Evolutionary conservation across 2,113 vertebrate species (phyloP).

Genomic region (Colistium nudipinnis): DNA sequence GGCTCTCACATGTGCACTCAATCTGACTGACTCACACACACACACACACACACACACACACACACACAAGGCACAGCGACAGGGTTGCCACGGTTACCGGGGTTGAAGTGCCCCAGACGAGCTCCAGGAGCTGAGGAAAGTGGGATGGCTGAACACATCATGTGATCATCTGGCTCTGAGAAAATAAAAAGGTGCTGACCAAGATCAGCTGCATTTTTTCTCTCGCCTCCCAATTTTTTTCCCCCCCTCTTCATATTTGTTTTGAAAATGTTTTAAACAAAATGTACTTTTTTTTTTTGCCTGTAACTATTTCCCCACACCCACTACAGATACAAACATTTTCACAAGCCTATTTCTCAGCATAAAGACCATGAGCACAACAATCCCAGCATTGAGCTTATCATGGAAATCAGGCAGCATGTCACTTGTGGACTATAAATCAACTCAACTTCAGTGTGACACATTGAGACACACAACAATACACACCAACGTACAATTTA

Average conservation of each 20-base stretch:
- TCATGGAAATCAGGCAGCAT: background rate
- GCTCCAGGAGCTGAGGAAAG: slow-evolving; percentile 26
- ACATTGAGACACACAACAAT: no score
- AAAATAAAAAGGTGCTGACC: background rate
- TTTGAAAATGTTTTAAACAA: no score
- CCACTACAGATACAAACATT: background rate
- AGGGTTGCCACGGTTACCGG: slow-evolving; percentile 43
- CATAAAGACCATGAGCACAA: background rate
- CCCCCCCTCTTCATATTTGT: background rate
- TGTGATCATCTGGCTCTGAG: slow-evolving; percentile 55
- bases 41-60: slow-evolving; percentile 19
- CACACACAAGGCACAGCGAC: slow-evolving; percentile 34
- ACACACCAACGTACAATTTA: no score
- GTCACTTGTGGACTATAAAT: no score
- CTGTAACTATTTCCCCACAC: background rate
- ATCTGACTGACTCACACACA: background rate
- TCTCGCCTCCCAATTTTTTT: background rate
- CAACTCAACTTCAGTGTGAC: no score
- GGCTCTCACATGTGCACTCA: slow-evolving; percentile 13
- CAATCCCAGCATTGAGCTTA: background rate
- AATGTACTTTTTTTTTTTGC: no score
- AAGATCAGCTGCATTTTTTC: background rate
- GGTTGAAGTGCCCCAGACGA: slow-evolving; percentile 52
- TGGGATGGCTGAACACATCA: slow-evolving; percentile 31
- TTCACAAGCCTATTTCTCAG: background rate